phyloP scores from a whole-genome alignment of 2,113 vertebrate species.

The Hassar affinis region DNA sequence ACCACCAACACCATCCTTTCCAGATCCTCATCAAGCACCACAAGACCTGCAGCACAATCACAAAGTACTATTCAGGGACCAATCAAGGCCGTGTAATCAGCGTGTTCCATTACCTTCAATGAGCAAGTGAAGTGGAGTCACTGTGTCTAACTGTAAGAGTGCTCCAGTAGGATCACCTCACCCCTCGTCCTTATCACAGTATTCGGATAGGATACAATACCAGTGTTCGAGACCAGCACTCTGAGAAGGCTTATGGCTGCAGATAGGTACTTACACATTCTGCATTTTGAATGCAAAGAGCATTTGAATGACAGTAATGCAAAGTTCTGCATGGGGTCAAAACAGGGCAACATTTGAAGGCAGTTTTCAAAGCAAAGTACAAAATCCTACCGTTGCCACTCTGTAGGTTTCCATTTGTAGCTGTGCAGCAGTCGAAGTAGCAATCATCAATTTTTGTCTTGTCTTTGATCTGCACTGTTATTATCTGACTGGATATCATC shows the following conservation, averaged over 20 bases:
- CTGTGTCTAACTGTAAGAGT: not conserved
- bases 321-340: not conserved
- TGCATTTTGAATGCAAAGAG: not conserved
- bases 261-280: not conserved
- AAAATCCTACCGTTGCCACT: constrained; percentile 73
- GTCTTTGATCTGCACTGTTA: constrained; percentile 92
- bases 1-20: constrained; percentile 87
- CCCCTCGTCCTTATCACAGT: not conserved
- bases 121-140: not conserved
- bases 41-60: constrained; percentile 67
- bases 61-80: constrained; percentile 10
- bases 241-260: not conserved
- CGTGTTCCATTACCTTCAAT: not conserved
- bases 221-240: not conserved
- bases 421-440: constrained; percentile 66
- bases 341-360: not conserved
- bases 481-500: constrained; percentile 75
- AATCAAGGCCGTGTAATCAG: not conserved
- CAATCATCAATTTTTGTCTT: constrained; percentile 84
- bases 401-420: constrained; percentile 58
- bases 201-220: not conserved
- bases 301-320: not conserved
- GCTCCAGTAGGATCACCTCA: not conserved
- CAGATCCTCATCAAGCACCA: constrained; percentile 87
- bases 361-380: not conserved